phyloP scores from a whole-genome alignment of 2,888 invertebrate genomes.

The Amphipoea oculea region DNA sequence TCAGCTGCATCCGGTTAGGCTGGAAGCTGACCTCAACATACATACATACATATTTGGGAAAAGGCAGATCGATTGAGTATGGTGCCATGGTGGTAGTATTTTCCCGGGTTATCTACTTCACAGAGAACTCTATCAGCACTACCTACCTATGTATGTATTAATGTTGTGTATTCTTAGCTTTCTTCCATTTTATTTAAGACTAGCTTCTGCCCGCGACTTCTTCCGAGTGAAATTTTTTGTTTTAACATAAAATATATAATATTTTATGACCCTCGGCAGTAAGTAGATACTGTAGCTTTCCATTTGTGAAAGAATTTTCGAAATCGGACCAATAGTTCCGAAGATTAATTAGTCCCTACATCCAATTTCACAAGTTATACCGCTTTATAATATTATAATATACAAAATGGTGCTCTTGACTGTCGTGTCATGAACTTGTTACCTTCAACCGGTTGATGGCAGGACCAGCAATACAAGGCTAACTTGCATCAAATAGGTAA shows the following conservation, averaged over 20 bases:
- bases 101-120: too few species aligned
- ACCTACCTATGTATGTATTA: too few species aligned
- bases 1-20: too few species aligned
- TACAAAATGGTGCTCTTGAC: not conserved
- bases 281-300: not conserved
- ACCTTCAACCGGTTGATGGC: not conserved
- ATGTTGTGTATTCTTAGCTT: too few species aligned
- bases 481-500: constrained; percentile 4
- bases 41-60: too few species aligned
- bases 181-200: too few species aligned
- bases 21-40: too few species aligned
- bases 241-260: not conserved
- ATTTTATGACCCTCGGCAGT: not conserved
- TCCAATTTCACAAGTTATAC: not conserved
- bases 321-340: not conserved
- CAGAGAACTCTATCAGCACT: too few species aligned
- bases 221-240: too few species aligned
- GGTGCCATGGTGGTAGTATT: too few species aligned
- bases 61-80: too few species aligned
- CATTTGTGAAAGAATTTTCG: not conserved
- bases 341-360: not conserved
- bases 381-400: not conserved
- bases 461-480: not conserved
- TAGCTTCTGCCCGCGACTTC: too few species aligned
- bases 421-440: not conserved